Evolutionary conservation across 2,888 invertebrate genomes (phyloP).

Genomic region (Meliscaeva auricollis): DNA sequence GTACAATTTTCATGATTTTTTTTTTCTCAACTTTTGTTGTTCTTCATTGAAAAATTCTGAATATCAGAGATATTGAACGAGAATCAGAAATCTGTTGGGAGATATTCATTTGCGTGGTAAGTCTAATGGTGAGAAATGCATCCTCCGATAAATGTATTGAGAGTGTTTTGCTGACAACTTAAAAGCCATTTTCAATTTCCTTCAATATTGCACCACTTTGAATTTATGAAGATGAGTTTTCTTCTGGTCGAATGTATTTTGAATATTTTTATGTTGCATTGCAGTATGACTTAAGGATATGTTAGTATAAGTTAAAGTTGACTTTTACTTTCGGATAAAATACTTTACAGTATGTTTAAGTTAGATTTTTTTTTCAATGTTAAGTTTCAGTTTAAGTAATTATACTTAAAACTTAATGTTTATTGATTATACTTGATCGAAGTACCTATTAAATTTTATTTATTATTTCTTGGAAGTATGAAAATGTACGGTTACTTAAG

Average conservation of each 20-base stretch:
- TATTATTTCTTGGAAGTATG: too few species aligned
- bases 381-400: too few species aligned
- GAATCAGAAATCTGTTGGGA: slow-evolving; percentile 53
- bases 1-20: too few species aligned
- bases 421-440: too few species aligned
- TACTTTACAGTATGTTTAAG: too few species aligned
- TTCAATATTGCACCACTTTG: not conserved
- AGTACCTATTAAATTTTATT: too few species aligned
- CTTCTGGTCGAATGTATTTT: not conserved
- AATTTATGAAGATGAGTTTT: not conserved
- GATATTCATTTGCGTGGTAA: slow-evolving; percentile 13
- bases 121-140: slow-evolving; percentile 55
- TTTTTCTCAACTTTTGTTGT: not conserved
- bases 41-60: not conserved
- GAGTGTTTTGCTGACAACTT: slow-evolving; percentile 34
- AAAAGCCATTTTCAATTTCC: slow-evolving; percentile 25
- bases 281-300: too few species aligned
- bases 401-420: too few species aligned
- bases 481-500: too few species aligned
- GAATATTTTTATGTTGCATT: not conserved
- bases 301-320: too few species aligned
- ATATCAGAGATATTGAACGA: slow-evolving; percentile 50
- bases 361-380: too few species aligned
- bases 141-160: slow-evolving; percentile 35
- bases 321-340: too few species aligned